A percentile compares a stretch with the other conserved stretches of the same genome.
These are phyloP conservation scores for Malacoraja senta DNA, from an alignment of 2,797 vertebrate species.

Conservation along the genomic window DNA sequence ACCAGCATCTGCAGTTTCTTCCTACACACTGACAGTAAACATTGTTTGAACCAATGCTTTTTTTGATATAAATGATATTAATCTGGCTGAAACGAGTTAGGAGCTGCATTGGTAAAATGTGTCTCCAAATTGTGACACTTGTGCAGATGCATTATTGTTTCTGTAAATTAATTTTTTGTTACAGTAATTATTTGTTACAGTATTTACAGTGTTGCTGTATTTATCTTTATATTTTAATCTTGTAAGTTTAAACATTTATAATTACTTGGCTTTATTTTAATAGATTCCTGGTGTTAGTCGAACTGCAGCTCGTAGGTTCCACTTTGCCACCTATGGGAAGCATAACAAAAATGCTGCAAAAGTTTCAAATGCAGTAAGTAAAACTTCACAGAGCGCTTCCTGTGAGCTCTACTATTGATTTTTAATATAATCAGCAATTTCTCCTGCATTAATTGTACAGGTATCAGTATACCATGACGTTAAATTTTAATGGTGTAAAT, in stretches of 20 bases:
- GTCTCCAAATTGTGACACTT: neutral
- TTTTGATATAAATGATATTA: too few relatives aligned
- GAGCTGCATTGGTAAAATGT: neutral
- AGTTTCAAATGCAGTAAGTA: slow-evolving; percentile 78
- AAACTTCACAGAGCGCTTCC: neutral
- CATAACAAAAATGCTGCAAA: slow-evolving; percentile 65
- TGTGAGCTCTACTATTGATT: neutral
- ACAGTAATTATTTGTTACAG: neutral
- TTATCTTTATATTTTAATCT: neutral
- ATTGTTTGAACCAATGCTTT: too few relatives aligned
- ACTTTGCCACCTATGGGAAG: slow-evolving; percentile 80
- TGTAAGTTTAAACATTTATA: neutral
- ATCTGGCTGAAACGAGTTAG: too few relatives aligned
- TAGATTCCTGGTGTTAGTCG: slow-evolving; percentile 61
- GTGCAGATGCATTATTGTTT: neutral
- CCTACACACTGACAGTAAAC: too few relatives aligned
- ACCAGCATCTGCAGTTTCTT: too few relatives aligned
- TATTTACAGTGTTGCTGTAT: neutral
- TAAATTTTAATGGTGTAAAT: neutral
- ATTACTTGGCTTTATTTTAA: slow-evolving; percentile 36
- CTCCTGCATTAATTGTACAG: neutral
- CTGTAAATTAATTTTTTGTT: neutral
- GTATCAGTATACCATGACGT: neutral
- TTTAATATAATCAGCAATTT: slow-evolving; percentile 21
- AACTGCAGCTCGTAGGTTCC: slow-evolving; percentile 58